phyloP scores from a whole-genome alignment of 2,888 invertebrate species.

The Halocaridina rubra region DNA sequence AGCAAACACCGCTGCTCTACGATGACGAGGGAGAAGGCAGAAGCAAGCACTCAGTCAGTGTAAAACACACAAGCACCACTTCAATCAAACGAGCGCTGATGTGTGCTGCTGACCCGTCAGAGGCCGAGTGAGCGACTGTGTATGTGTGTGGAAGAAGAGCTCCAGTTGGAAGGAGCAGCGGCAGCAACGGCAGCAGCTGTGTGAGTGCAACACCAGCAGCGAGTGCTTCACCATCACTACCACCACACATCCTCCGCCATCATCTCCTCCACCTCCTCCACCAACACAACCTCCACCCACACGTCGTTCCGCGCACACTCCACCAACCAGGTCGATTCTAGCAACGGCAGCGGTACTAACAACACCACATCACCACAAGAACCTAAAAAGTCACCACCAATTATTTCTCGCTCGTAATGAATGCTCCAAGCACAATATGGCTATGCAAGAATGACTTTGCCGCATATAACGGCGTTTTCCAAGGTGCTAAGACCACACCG shows the following conservation, averaged over 20 bases:
- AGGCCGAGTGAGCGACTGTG: not conserved
- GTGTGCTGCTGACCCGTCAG: no score
- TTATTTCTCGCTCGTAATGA: no score
- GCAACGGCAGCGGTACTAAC: not conserved
- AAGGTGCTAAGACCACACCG: no score
- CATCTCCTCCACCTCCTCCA: not conserved
- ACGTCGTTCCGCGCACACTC: constrained; percentile 38
- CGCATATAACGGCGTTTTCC: no score
- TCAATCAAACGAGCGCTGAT: no score
- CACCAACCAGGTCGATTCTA: constrained; percentile 43
- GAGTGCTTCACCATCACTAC: not conserved
- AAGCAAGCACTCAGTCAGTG: no score
- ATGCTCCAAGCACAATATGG: no score
- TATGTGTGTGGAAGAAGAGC: not conserved
- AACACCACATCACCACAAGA: not conserved
- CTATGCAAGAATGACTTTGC: no score
- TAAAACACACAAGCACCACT: no score
- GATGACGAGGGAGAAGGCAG: no score
- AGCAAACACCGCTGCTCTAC: no score
- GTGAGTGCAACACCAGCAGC: not conserved
- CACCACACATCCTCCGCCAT: not conserved
- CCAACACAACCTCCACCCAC: constrained; percentile 32
- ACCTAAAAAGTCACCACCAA: not conserved
- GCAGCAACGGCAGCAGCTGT: not conserved
- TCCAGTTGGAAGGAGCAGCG: not conserved